Base-by-base conservation (phyloP, 1,140 invertebrate genomes). In the Phthorimaea operculella region DNA sequence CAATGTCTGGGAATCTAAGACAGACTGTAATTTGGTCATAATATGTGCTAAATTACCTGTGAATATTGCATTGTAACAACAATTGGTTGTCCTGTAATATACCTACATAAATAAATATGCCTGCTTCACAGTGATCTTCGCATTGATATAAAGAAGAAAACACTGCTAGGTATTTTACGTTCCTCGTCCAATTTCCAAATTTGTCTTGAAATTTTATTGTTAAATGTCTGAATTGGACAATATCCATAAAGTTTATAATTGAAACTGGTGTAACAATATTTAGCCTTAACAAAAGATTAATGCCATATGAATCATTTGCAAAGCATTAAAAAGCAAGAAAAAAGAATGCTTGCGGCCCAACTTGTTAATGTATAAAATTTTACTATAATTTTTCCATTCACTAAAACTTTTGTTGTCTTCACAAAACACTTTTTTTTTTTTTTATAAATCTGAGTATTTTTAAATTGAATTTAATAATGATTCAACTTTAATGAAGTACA, bases 191-290 rank as follows among this genome's bases (percentile, higher is more conserved):
- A 54, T 33, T 45, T 21, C 52, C 52, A 54, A 18, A 54, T 54
- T n/a, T 54, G 8, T 21, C 21, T 33, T n/a, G 52, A n/a, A n/a
- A 54, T 15, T 45, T 45, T 42, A 54, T n/a, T n/a, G 45, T 47
- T 21, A 54, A 16, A 54, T 54, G 52, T 15, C 10, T 21, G 18
- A 16, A 42, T 33, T 54, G 42, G 9, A 54, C 28, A 21, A 39
- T 34, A 17, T 42, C 52, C 39, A 45, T 45, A 45, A 44, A 21
- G 54, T 70, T 70, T 1, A 70, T 58, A 18, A 62, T 64, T 1
- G 64, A 42, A 48, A 68, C 61, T 11, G 64, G 60, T 11, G 62
- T 67, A 14, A 57, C 65, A 21, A 65, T 63, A 48, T 66, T 61
- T 17, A 68, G 39, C 14, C 62, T 17, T 11, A 68, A 47, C n/a